Evolutionary conservation across 2,113 vertebrate species (phyloP), one percentile per base, ranked within the genome.

Genomic region (Mirza zaza): DNA sequence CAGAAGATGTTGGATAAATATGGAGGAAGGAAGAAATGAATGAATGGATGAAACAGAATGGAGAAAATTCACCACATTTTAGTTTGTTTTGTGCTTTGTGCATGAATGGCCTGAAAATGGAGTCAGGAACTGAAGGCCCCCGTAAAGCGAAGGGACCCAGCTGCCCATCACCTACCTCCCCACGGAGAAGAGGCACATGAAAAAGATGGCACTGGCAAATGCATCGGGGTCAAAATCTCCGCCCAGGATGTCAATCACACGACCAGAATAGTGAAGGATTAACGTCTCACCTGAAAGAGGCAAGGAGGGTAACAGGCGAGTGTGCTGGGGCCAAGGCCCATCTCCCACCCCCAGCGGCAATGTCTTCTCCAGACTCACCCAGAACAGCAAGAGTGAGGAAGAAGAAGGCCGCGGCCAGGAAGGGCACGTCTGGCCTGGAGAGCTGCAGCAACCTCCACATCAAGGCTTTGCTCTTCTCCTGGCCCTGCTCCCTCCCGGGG

Each of bases 241-340:
- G 29, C 97, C 96, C 79, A 98, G 95, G 81, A 97, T 96, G 87
- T 98, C 98, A 68, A 97, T 97, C 87, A 98, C 95, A 0, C 36
- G 96, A 10, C 98, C 98, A 1, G 85, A 88, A 84, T 96, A 98
- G 90, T 95, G 95, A 29, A 97, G 96, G 85, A 98, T 97, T 3
- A 96, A 0, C 0, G 77, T 96, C 81, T 98, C 97, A 21, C 97
- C 98, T 98, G 97, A n/a, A 67, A 67, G 63, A 68, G 12, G 10
- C 17, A 15, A 0, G 45, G 63, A 59, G 14, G 27, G 2, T 9
- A 2, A 9, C 1, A 36, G 39, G 7, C 25, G 73, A 55, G 48
- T 45, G 6, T 0, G 7, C n/a, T 0, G 29, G 61, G 2, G 29
- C 42, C 71, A 5, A 21, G 50, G 82, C 29, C 29, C 79, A n/a